A percentile compares a stretch with the other conserved stretches of the same genome.
phyloP scores from a whole-genome alignment of 1,140 invertebrate genomes.

The Eupeodes corollae region DNA sequence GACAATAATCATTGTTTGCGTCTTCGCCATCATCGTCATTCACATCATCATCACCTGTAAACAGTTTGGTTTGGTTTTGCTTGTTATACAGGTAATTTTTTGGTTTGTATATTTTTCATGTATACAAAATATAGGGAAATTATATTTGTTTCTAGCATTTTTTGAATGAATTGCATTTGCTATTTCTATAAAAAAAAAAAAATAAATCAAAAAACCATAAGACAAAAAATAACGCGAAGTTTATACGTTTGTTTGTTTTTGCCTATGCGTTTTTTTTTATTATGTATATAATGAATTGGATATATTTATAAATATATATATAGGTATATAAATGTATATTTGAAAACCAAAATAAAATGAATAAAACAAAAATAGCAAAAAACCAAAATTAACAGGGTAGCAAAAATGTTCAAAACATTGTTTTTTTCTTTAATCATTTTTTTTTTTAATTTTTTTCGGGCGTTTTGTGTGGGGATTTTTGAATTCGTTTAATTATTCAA shows the following conservation, averaged over 20 bases:
- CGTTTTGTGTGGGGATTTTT: no score
- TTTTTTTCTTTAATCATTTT: no score
- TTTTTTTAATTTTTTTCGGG: no score
- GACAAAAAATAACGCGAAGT: no score
- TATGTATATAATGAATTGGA: neutral
- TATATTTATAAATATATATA: neutral
- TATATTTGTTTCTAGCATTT: neutral
- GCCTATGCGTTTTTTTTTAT: neutral
- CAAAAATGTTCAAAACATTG: no score
- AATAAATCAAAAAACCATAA: no score
- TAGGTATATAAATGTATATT: neutral
- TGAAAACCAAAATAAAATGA: no score
- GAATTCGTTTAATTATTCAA: no score
- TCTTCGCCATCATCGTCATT: slow-evolving; percentile 13
- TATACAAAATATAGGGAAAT: neutral
- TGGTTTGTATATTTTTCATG: slow-evolving; percentile 5
- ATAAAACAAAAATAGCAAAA: no score
- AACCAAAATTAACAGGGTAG: no score
- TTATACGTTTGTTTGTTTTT: no score
- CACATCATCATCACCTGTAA: slow-evolving; percentile 22
- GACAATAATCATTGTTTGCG: slow-evolving; percentile 26
- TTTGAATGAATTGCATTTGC: neutral
- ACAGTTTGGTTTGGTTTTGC: slow-evolving; percentile 23
- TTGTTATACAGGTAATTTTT: slow-evolving; percentile 9
- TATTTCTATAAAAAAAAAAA: neutral